These are phyloP conservation scores for Xiphorhynchus erythropygius DNA, from an alignment of 2,797 vertebrate species.

Conservation along the genomic window DNA sequence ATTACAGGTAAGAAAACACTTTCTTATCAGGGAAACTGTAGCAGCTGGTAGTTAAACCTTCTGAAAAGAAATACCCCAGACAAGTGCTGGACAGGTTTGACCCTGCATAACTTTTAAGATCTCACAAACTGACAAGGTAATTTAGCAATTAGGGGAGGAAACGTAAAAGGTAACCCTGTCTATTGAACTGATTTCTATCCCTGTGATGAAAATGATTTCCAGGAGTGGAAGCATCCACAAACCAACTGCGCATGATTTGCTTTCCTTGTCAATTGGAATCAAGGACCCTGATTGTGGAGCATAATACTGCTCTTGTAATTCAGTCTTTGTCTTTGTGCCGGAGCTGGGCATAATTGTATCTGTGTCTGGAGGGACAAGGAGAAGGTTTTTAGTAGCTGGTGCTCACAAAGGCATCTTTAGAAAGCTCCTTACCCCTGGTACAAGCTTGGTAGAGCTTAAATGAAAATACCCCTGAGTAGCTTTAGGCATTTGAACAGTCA, in stretches of 20 bases:
- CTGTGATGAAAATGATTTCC: neutral
- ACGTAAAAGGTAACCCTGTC: neutral
- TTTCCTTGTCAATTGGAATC: slow-evolving; percentile 17
- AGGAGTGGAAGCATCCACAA: neutral
- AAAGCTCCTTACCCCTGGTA: slow-evolving; percentile 45
- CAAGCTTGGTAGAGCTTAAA: slow-evolving; percentile 45
- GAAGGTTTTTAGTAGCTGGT: slow-evolving; percentile 43
- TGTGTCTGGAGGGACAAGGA: slow-evolving; percentile 47
- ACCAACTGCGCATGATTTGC: neutral
- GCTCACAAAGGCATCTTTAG: slow-evolving; percentile 64
- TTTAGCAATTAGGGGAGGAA: neutral
- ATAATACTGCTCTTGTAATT: slow-evolving; percentile 58
- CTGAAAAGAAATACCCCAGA: neutral
- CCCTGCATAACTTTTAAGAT: neutral
- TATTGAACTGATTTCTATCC: neutral
- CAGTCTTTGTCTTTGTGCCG: slow-evolving; percentile 47
- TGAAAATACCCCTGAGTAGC: slow-evolving; percentile 51
- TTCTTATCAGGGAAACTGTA: slow-evolving; percentile 34
- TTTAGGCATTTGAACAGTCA: slow-evolving; percentile 41
- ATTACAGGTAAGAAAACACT: slow-evolving; percentile 28
- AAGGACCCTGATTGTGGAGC: slow-evolving; percentile 34
- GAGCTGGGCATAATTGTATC: slow-evolving; percentile 57
- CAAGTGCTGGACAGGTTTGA: neutral
- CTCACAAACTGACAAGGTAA: neutral
- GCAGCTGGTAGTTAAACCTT: neutral